Evolutionary conservation across 2,113 vertebrate species (phyloP), one percentile per base, ranked within the genome.

Genomic region (Scytalopus superciliaris): DNA sequence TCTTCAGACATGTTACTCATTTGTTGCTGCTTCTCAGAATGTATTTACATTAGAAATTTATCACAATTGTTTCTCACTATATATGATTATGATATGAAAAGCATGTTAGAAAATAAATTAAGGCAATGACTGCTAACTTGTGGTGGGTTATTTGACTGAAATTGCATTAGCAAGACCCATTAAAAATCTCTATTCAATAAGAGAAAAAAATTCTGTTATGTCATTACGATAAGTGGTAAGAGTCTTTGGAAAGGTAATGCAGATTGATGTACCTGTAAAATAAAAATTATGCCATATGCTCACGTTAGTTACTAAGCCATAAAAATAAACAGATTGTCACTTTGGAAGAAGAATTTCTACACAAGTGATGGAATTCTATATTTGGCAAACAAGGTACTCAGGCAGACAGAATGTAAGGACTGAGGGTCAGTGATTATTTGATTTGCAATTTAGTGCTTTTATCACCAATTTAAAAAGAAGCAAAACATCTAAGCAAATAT

Each of bases 1-100:
- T 69, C 80, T 78, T 69, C 18, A 77, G 60, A 86, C 4, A 69
- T 15, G 40, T 47, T 52, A 66, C 28, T 87, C 42, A 52, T 22
- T 87, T 84, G 72, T 12, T 57, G 52, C 67, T 87, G 39, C 47
- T 95, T 87, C 75, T 96, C 49, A 85, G 39, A 78, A 69, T 44
- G 47, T 63, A 53, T 80, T 96, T 88, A 97, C 67, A 40, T 72
- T 53, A 64, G 37, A 62, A 93, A 89, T 30, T 42, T 85, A 78
- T 62, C 14, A 0, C 28, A 85, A 77, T 30, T 5, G 6, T 75
- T 95, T 66, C 80, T 80, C 44, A 69, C 22, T 73, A 62, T 19
- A 7, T 56, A 77, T 47, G 27, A 79, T 62, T 89, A 53, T 87
- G 19, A 30, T 64, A 67, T 8, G 24, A 67, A 96, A 93, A 87